A percentile compares a stretch with the other conserved stretches of the same genome.
These are phyloP conservation scores for Semicossyphus pulcher DNA, from an alignment of 2,113 vertebrate species.

Conservation along the genomic window DNA sequence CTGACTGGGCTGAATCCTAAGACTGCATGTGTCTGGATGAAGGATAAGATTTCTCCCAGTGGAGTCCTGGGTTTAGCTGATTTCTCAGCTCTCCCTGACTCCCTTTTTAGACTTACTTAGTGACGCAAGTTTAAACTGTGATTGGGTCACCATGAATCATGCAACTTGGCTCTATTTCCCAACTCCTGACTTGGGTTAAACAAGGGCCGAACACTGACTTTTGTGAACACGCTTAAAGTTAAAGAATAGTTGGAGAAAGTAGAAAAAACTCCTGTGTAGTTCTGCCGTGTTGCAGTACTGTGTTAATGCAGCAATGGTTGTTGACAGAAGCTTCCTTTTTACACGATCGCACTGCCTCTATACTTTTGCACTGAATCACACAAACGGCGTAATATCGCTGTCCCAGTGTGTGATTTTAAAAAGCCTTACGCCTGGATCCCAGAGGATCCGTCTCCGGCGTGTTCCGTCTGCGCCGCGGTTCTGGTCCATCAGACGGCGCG, in stretches of 20 bases:
- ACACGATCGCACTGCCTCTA: too few relatives aligned
- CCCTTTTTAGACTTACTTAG: constrained; percentile 9
- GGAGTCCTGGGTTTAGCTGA: constrained; percentile 29
- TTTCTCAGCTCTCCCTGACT: constrained; percentile 19
- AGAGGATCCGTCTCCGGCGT: too few relatives aligned
- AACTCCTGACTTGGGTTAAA: neutral
- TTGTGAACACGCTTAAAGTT: neutral
- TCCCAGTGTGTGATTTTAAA: too few relatives aligned
- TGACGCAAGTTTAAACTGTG: constrained; percentile 16
- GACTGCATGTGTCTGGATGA: constrained; percentile 24
- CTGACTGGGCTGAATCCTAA: constrained; percentile 50
- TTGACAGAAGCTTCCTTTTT: too few relatives aligned
- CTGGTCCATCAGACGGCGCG: too few relatives aligned
- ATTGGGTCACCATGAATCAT: neutral
- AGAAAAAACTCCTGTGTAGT: neutral
- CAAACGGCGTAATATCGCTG: too few relatives aligned
- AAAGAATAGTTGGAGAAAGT: neutral
- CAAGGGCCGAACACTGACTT: neutral
- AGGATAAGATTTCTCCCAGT: constrained; percentile 36
- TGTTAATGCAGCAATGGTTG: too few relatives aligned
- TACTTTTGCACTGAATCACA: too few relatives aligned
- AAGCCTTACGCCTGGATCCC: too few relatives aligned
- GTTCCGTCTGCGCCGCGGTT: too few relatives aligned
- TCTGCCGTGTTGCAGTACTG: neutral
- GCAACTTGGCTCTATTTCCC: neutral